These are phyloP conservation scores for Drusus annulatus DNA, from an alignment of 1,140 invertebrate genomes.

Conservation along the genomic window DNA sequence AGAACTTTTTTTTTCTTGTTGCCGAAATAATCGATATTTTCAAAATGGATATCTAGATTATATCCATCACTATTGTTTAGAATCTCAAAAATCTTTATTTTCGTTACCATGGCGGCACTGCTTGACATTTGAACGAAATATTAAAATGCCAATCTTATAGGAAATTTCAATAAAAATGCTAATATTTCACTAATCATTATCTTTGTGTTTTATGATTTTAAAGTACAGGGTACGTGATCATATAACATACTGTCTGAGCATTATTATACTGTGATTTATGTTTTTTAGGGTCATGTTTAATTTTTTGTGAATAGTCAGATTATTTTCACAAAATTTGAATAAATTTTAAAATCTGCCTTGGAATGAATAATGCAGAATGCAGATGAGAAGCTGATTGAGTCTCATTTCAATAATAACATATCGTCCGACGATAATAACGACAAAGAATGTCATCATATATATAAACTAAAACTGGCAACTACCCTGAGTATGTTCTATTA, in stretches of 20 bases:
- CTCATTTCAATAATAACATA: slow-evolving; percentile 7
- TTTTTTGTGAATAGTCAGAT: slow-evolving; percentile 14
- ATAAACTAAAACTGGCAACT: slow-evolving; percentile 38
- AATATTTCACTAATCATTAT: slow-evolving; percentile 8
- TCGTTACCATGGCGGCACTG: slow-evolving; percentile 23
- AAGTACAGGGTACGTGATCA: too few relatives aligned
- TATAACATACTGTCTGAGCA: too few relatives aligned
- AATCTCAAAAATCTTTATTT: not conserved
- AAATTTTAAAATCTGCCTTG: slow-evolving; percentile 38
- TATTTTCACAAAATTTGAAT: not conserved
- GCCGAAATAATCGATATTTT: too few relatives aligned
- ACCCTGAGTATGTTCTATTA: slow-evolving; percentile 9
- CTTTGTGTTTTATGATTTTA: slow-evolving; percentile 22
- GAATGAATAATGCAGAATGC: slow-evolving; percentile 45
- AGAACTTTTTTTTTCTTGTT: too few relatives aligned
- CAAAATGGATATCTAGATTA: too few relatives aligned
- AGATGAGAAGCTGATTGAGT: slow-evolving; percentile 19
- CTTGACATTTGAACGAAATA: slow-evolving; percentile 41
- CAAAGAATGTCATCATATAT: slow-evolving; percentile 36
- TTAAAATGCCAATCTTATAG: slow-evolving; percentile 15
- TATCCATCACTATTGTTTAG: too few relatives aligned
- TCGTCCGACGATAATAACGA: slow-evolving; percentile 16
- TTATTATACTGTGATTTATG: not conserved
- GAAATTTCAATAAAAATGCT: slow-evolving; percentile 8
- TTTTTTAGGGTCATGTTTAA: slow-evolving; percentile 30